Evolutionary conservation across 92 coral and sea anemone species (phyloP), one percentile per base, ranked within the genome.

Genomic region (Bergia sp.): DNA sequence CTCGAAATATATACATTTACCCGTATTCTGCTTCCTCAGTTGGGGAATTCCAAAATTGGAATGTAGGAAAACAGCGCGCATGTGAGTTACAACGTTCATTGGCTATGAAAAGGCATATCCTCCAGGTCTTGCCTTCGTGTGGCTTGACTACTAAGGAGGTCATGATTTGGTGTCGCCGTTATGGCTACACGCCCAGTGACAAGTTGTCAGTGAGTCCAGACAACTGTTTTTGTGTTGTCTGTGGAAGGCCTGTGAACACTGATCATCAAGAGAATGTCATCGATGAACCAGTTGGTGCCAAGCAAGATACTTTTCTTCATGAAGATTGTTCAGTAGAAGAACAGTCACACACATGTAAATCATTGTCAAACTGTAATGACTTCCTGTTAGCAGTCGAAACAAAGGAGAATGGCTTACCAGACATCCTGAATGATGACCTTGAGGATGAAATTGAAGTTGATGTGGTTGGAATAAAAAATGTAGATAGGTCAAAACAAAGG

Each of bases 11-110:
- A 0, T 86, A 58, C 0, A 86, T 45, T 41, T 86, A 91, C 55
- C 96, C 96, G 5, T 97, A 93, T 73, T 88, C 94, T 90, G 97
- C 98, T 1, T 42, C 84, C 45, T 85, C 94, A 38, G 78, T 90
- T 0, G 89, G 91, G 45, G 93, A 97, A 85, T 95, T 89, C 81
- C 82, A 88, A 57, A 76, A 91, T 23, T 97, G 99, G 99, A 93
- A 89, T 67, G 73, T 93, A 37, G 96, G 95, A 0, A 97, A 97
- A 85, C 93, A 93, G 50, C 90, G 98, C 89, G 99, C 98, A 18
- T 93, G 95, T 13, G 99, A 97, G 89, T 92, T 98, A 93, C 99
- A 97, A 85, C 94, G 98, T 58, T 92, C 99, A 38, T 82, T 90
- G 43, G 96, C 96, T 74, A 81, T 97, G 64, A 92, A 87, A 47